Conservation (phyloP, 2,797 vertebrate species). For the Melopsittacus undulatus region DNA sequence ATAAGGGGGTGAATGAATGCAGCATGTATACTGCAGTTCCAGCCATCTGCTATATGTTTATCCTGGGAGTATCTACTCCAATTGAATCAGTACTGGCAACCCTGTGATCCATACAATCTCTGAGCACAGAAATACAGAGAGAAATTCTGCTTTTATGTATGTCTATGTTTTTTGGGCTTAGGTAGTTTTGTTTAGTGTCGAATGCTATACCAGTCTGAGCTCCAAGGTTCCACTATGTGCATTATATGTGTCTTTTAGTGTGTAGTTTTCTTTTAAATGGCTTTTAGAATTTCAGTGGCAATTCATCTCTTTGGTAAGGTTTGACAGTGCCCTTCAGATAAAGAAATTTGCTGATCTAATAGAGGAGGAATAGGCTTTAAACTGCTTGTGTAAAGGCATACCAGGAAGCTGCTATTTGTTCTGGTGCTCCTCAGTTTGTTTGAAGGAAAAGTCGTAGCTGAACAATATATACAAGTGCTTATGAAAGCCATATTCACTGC, state of each 20-base stretch:
- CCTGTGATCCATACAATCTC: neutral
- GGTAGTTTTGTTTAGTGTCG: neutral
- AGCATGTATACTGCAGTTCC: neutral
- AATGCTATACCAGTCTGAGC: neutral
- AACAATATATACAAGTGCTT: neutral
- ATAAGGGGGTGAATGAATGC: conserved; percentile 20
- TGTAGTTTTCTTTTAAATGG: neutral
- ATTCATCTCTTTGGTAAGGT: neutral
- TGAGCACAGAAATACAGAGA: neutral
- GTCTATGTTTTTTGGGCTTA: neutral
- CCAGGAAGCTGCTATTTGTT: neutral
- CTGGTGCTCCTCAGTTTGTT: neutral
- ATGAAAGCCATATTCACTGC: neutral
- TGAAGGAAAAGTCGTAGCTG: neutral
- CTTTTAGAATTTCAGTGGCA: neutral
- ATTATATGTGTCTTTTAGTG: neutral
- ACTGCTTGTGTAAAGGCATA: neutral
- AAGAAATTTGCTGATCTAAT: neutral
- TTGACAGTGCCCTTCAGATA: neutral
- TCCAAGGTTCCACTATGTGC: rapidly evolving
- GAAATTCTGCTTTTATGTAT: neutral
- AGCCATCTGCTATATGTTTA: conserved; percentile 42
- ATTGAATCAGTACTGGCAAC: neutral
- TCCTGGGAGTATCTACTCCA: neutral
- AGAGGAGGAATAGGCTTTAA: neutral